phyloP scores from a whole-genome alignment of 2,797 vertebrate genomes.

The Cyclopterus lumpus region DNA sequence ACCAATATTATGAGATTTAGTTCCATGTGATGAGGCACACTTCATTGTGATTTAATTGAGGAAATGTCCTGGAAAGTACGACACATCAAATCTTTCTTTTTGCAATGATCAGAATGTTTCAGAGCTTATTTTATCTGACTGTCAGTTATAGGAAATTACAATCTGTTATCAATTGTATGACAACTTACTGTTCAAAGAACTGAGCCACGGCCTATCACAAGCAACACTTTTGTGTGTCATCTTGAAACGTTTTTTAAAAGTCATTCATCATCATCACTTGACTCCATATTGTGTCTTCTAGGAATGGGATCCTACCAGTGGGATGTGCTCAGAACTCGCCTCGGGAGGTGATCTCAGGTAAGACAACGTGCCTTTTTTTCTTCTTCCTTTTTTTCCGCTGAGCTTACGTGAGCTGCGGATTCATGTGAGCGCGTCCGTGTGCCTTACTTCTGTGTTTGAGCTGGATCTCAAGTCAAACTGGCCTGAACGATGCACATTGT shows the following conservation, averaged over 20 bases:
- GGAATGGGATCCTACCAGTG: slow-evolving; percentile 34
- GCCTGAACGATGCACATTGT: slow-evolving; percentile 23
- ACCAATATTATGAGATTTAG: slow-evolving; percentile 25
- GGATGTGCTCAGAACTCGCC: background rate
- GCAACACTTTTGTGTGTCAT: background rate
- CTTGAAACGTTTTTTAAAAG: slow-evolving; percentile 16
- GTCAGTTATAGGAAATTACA: slow-evolving; percentile 27
- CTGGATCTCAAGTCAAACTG: background rate
- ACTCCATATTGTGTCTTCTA: slow-evolving; percentile 42
- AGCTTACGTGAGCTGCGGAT: slow-evolving; percentile 45
- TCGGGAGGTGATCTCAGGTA: slow-evolving; percentile 58
- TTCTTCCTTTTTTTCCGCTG: background rate
- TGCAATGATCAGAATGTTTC: slow-evolving; percentile 20
- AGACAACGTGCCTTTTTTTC: slow-evolving; percentile 23
- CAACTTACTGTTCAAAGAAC: background rate
- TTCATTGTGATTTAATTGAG: slow-evolving; percentile 13
- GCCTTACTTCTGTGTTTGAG: slow-evolving; percentile 28
- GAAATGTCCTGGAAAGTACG: slow-evolving; percentile 7
- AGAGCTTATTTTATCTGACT: slow-evolving; percentile 1
- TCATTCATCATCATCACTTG: slow-evolving; percentile 1
- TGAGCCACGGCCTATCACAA: background rate
- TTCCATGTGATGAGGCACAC: slow-evolving; percentile 7
- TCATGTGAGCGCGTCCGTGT: slow-evolving; percentile 18
- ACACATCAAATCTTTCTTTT: slow-evolving; percentile 17
- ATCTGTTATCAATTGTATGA: slow-evolving; percentile 9